Conservation (phyloP, 2,113 vertebrate species). For the Pluvialis apricaria region DNA sequence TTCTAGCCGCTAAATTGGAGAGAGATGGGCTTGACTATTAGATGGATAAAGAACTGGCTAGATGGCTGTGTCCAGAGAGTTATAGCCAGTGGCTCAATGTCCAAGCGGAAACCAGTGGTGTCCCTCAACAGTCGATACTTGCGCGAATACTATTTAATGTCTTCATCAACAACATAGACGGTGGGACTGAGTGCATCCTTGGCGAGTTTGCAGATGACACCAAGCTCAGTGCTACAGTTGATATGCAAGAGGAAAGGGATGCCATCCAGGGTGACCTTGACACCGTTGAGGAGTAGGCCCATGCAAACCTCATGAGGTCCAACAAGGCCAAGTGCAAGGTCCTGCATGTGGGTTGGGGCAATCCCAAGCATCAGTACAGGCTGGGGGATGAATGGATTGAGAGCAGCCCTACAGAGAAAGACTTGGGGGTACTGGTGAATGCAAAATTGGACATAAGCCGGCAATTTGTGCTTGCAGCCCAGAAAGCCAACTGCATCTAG, state of each 20-base stretch:
- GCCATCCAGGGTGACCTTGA: background rate
- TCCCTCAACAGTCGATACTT: background rate
- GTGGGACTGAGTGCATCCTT: background rate
- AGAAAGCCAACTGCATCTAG: background rate
- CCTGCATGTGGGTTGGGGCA: background rate
- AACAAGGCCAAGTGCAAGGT: background rate
- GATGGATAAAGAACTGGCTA: background rate
- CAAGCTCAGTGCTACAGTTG: background rate
- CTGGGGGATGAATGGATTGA: background rate
- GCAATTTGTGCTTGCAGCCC: background rate
- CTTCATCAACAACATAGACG: background rate
- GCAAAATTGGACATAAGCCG: background rate
- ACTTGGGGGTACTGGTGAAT: background rate
- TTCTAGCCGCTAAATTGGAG: background rate
- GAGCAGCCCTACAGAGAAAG: background rate
- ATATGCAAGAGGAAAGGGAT: background rate
- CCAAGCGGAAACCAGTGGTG: background rate
- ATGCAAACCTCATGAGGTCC: background rate
- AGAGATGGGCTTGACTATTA: background rate
- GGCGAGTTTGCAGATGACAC: background rate
- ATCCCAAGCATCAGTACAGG: background rate
- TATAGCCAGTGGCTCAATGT: background rate
- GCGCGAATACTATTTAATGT: background rate
- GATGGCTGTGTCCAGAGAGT: background rate
- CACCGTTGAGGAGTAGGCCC: background rate